Conservation (phyloP, 2,113 vertebrate species). For the Myodes glareolus region DNA sequence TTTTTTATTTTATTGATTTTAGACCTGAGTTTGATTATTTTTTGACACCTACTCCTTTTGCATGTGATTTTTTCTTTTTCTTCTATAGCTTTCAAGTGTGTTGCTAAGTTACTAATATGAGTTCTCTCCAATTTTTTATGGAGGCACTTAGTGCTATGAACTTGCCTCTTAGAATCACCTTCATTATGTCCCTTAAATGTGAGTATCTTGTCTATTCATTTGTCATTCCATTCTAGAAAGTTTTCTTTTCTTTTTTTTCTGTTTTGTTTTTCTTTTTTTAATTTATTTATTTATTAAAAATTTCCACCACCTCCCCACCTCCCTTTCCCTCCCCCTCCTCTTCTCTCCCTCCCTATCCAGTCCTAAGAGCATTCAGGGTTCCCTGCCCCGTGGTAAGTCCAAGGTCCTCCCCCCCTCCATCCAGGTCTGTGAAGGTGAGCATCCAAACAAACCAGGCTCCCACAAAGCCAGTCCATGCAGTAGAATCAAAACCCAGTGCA, state of each 20-base stretch:
- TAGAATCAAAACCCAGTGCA: too few species aligned
- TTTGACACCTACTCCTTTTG: neutral
- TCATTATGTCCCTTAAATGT: neutral
- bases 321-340: too few species aligned
- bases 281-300: too few species aligned
- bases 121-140: neutral
- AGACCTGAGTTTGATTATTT: neutral
- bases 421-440: too few species aligned
- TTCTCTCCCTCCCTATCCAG: too few species aligned
- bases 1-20: neutral
- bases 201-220: neutral
- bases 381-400: too few species aligned
- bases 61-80: neutral
- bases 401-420: too few species aligned
- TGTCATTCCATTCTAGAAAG: neutral
- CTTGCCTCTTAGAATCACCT: neutral
- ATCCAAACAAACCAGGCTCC: too few species aligned
- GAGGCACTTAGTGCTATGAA: neutral
- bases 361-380: too few species aligned
- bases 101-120: neutral
- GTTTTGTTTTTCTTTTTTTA: too few species aligned
- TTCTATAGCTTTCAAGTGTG: neutral
- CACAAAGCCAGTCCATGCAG: too few species aligned
- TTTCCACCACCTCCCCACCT: too few species aligned
- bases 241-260: neutral